Percentiles rank a stretch among this genome's conserved stretches.
phyloP scores from a whole-genome alignment of 2,888 invertebrate species.

The Amblyjoppa fuscipennis region DNA sequence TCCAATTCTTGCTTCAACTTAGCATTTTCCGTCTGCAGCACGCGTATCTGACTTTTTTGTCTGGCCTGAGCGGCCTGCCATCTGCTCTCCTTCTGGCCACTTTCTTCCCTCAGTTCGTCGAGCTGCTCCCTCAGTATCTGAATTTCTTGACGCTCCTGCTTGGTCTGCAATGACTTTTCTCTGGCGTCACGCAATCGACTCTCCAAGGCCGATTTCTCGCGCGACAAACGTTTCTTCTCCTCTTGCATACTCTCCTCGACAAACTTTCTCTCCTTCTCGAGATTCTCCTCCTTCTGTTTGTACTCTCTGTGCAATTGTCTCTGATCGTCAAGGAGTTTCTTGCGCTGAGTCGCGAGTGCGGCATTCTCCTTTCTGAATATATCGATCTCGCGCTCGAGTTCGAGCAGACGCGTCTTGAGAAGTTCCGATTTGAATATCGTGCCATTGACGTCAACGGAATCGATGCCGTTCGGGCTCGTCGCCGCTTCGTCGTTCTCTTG shows the following conservation, averaged over 20 bases:
- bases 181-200: slow-evolving; percentile 88
- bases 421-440: slow-evolving; percentile 87
- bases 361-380: slow-evolving; percentile 87
- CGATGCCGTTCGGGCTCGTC: slow-evolving; percentile 75
- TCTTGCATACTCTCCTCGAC: slow-evolving; percentile 89
- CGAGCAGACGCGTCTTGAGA: slow-evolving; percentile 88
- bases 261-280: slow-evolving; percentile 88
- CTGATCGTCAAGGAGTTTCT: slow-evolving; percentile 85
- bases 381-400: slow-evolving; percentile 89
- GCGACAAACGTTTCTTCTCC: slow-evolving; percentile 89
- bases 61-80: slow-evolving; percentile 91
- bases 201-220: slow-evolving; percentile 89
- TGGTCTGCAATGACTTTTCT: slow-evolving; percentile 90
- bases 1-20: slow-evolving; percentile 89
- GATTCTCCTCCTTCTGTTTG: slow-evolving; percentile 87
- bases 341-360: slow-evolving; percentile 83
- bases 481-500: slow-evolving; percentile 68
- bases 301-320: slow-evolving; percentile 86
- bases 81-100: slow-evolving; percentile 90
- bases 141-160: slow-evolving; percentile 89
- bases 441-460: slow-evolving; percentile 85
- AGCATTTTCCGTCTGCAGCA: slow-evolving; percentile 90
- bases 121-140: slow-evolving; percentile 89
- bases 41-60: slow-evolving; percentile 91
- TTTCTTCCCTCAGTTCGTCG: slow-evolving; percentile 88